These are phyloP conservation scores for Hylomyscus alleni DNA, from an alignment of 2,797 vertebrate genomes.

Conservation along the genomic window DNA sequence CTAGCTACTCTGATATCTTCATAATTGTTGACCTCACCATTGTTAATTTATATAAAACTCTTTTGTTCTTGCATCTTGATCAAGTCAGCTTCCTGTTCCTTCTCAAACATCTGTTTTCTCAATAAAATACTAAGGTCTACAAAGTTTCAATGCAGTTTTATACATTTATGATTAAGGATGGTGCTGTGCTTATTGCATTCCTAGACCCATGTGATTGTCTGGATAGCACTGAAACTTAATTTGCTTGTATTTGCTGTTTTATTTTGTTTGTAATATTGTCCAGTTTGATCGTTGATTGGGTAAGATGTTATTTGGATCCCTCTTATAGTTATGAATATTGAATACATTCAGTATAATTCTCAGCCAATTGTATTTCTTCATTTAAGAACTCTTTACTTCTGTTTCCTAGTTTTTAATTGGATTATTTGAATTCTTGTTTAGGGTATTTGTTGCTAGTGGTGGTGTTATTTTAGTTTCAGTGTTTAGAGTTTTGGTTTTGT, in stretches of 20 bases:
- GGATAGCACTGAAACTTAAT: not conserved
- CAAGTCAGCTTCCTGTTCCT: not conserved
- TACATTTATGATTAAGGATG: not conserved
- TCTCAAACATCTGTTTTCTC: not conserved
- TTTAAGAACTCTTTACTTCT: too few relatives aligned
- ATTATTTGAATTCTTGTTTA: not conserved
- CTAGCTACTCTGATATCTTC: constrained; percentile 56
- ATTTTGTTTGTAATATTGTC: too few relatives aligned
- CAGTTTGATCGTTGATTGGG: not conserved
- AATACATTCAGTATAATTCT: not conserved
- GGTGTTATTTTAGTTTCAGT: not conserved
- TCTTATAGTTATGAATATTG: not conserved
- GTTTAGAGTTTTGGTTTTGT: not conserved
- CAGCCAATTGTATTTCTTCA: not conserved
- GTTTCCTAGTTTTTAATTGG: not conserved
- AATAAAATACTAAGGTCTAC: not conserved
- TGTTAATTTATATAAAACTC: constrained; percentile 60
- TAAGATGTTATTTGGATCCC: not conserved
- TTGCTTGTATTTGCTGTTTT: not conserved
- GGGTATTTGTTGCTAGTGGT: not conserved
- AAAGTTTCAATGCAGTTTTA: not conserved
- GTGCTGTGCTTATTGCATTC: not conserved
- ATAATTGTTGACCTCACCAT: constrained; percentile 52
- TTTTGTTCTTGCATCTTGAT: constrained; percentile 34
- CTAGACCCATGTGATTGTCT: not conserved